A percentile compares a stretch with the other conserved stretches of the same genome.
These are phyloP conservation scores for Selene dorsalis DNA, from an alignment of 2,797 vertebrate species.

Conservation along the genomic window DNA sequence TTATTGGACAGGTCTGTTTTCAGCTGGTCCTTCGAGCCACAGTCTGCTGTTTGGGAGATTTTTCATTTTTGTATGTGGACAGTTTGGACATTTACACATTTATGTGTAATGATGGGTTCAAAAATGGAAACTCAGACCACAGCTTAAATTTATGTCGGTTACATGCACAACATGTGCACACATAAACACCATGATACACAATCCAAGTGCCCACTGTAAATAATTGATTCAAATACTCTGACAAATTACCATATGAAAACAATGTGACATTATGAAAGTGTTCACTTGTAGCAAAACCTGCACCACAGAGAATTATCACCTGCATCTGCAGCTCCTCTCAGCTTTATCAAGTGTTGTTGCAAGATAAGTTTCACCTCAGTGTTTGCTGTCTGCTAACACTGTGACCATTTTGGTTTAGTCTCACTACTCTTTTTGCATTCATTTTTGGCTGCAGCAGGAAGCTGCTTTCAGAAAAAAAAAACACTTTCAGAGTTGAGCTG, in stretches of 20 bases:
- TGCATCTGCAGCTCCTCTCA: not conserved
- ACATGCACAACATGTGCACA: not conserved
- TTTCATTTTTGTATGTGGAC: not conserved
- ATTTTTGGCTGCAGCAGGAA: not conserved
- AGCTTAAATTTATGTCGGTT: not conserved
- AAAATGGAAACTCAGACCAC: not conserved
- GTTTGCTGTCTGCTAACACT: not conserved
- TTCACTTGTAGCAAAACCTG: not conserved
- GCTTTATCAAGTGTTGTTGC: not conserved
- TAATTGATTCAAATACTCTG: not conserved
- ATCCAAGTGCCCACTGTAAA: not conserved
- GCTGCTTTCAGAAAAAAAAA: too few species aligned
- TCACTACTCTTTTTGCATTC: not conserved
- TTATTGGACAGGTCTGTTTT: constrained; percentile 30
- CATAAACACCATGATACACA: not conserved
- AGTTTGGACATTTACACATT: not conserved
- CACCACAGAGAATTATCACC: not conserved
- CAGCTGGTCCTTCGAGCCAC: constrained; percentile 9
- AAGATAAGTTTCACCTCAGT: not conserved
- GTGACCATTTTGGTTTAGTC: not conserved
- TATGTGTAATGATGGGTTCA: not conserved
- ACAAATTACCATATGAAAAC: not conserved
- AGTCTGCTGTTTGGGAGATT: constrained; percentile 14
- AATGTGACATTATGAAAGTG: not conserved
- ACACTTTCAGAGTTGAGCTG: not conserved